Evolutionary conservation across 2,113 vertebrate genomes (phyloP), one percentile per base, ranked within the genome.

Genomic region (Psammodynastes pulverulentus): DNA sequence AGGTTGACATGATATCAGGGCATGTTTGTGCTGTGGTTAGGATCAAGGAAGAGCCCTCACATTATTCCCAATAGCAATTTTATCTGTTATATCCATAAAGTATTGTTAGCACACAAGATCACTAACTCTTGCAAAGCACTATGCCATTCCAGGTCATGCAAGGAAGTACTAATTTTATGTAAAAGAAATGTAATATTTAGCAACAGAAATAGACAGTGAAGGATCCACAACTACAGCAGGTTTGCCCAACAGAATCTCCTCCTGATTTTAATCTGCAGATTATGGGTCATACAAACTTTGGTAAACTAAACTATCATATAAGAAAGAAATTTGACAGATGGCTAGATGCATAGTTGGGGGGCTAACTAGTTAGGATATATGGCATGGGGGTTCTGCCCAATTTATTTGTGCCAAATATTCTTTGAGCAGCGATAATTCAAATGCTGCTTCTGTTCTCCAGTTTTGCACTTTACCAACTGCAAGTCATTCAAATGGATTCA

Each of bases 401-500:
- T 93, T 95, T 43, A 88, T 85, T 94, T 94, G 94, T 96, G 93
- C 52, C 0, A 95, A 94, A n/a, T 97, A 97, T 96, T 98, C 97
- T 97, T 96, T 97, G 97, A 97, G 97, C 95, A 43, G 34, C 7
- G 3, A 79, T 79, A 43, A 79, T 79, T 23, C 72, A 79, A 79
- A 79, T 79, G 17, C 34, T 79, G 34, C 34, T 43, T 79, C 72
- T 79, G 34, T 79, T 79, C 34, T 43, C 34, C 34, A 39, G 19
- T 79, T 79, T 96, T 96, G 96, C 94, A 96, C 97, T 97, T 97
- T 93, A 92, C 90, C 91, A 92, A 94, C 88, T 95, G 49, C 92
- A 91, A 95, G 85, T 88, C 94, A 92, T 95, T 96, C 94, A 95
- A 90, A 85, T 91, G 95, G 90, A 89, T 94, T 94, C 93, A 39